Evolutionary conservation across 2,888 invertebrate genomes (phyloP).

Genomic region (Eurois occulta): DNA sequence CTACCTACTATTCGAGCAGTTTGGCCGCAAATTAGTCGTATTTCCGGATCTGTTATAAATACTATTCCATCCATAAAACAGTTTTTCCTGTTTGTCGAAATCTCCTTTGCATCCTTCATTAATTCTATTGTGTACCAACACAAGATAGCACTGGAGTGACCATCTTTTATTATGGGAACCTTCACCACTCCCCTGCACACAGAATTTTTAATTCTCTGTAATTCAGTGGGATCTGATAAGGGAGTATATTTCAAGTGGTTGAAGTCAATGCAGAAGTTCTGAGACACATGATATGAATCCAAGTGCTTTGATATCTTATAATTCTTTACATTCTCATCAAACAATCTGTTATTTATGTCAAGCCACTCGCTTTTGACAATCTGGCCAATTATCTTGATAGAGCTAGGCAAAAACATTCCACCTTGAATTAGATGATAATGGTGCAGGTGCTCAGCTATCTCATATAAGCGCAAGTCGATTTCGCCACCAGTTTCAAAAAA

Average conservation of each 20-base stretch:
- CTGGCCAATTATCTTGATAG: conserved; percentile 88
- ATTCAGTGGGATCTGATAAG: conserved; percentile 78
- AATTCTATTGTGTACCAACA: conserved; percentile 90
- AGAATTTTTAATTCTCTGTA: conserved; percentile 73
- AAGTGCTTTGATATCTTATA: conserved; percentile 90
- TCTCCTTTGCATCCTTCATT: conserved; percentile 78
- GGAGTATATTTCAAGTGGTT: conserved; percentile 81
- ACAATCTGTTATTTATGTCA: conserved; percentile 89
- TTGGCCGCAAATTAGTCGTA: conserved; percentile 74
- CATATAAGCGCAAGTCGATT: conserved; percentile 82
- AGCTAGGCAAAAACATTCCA: conserved; percentile 89
- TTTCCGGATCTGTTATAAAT: conserved; percentile 82
- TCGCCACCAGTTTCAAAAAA: conserved; percentile 91
- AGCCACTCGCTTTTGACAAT: conserved; percentile 91
- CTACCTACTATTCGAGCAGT: conserved; percentile 77
- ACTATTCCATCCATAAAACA: conserved; percentile 87
- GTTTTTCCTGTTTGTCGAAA: conserved; percentile 84
- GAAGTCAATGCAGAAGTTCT: conserved; percentile 89
- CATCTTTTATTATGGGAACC: conserved; percentile 78
- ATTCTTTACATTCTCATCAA: conserved; percentile 89
- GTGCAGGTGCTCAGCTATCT: conserved; percentile 75
- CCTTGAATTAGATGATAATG: conserved; percentile 80
- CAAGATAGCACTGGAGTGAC: conserved; percentile 87
- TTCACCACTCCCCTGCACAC: conserved; percentile 70
- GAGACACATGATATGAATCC: conserved; percentile 91